phyloP scores from a whole-genome alignment of 2,113 vertebrate species.

The Panthera uncia region DNA sequence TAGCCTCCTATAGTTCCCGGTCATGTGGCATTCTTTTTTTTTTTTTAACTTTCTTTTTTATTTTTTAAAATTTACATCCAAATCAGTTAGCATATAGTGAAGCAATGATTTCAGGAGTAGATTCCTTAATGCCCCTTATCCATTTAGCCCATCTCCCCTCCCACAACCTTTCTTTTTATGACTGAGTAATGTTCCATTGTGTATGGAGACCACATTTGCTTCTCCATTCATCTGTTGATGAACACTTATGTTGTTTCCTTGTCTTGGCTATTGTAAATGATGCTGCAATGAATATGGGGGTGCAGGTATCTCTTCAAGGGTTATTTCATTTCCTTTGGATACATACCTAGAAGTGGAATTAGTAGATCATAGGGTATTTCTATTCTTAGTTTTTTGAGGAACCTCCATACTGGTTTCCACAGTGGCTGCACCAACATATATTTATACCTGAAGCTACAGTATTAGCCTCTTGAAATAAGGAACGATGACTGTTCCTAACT shows the following conservation, averaged over 20 bases:
- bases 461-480: neutral
- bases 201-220: neutral
- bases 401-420: neutral
- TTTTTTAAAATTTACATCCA: too few species aligned
- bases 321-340: neutral
- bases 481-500: neutral
- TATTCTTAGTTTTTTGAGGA: neutral
- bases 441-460: neutral
- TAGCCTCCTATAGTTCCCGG: neutral
- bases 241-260: neutral
- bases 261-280: neutral
- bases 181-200: neutral
- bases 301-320: neutral
- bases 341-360: neutral
- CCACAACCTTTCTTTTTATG: neutral
- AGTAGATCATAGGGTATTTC: neutral
- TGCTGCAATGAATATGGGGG: too few species aligned
- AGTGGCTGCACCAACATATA: neutral
- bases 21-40: neutral
- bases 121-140: too few species aligned
- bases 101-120: too few species aligned
- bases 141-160: too few species aligned
- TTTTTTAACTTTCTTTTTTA: too few species aligned
- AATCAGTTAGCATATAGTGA: too few species aligned
- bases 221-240: neutral